Evolutionary conservation across 2,888 invertebrate species (phyloP), one percentile per base, ranked within the genome.

Genomic region (Drosophila formosana): DNA sequence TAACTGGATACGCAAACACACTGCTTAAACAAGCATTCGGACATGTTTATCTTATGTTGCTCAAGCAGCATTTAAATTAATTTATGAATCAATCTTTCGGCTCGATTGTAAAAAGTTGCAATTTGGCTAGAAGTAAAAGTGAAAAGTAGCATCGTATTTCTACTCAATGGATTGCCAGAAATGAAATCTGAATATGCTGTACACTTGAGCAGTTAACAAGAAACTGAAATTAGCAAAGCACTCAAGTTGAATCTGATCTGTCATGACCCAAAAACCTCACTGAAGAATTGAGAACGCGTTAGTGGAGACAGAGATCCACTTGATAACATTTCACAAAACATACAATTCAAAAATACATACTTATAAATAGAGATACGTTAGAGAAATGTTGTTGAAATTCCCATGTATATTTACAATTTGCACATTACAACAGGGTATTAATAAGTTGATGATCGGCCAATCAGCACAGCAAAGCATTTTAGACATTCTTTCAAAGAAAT

Each of bases 401-500:
- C 3, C 2, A 9, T 37, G n/a, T 13, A 39, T 6, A 6, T 39
- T 18, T 3, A 30, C 7, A 30, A 13, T 39, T 9, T 39, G 34
- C 5, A n/a, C 26, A 26, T 30, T 4, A 23, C 25, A 46, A 34
- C 32, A 56, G 55, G 32, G 45, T 56, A 45, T 32, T 0, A 8
- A 43, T n/a, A 53, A 53, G 4, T 1, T 28, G 3, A 52, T n/a
- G 34, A 4, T 23, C 39, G 45, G 47, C 58, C 11, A 43, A 46
- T 45, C 41, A 39, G 58, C 18, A 46, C 32, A 47, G 34, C 51
- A 55, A 55, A 67, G 43, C 49, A 13, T n/a, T 18, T 47, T 18
- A 52, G 60, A 72, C 55, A 79, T 77, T 82, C 78, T 80, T 87
- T 68, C 1, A 78, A 68, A 72, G 77, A 76, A 77, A 82, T 78